These are phyloP conservation scores for Lamproptera curius DNA, from an alignment of 2,888 invertebrate genomes.

Conservation along the genomic window DNA sequence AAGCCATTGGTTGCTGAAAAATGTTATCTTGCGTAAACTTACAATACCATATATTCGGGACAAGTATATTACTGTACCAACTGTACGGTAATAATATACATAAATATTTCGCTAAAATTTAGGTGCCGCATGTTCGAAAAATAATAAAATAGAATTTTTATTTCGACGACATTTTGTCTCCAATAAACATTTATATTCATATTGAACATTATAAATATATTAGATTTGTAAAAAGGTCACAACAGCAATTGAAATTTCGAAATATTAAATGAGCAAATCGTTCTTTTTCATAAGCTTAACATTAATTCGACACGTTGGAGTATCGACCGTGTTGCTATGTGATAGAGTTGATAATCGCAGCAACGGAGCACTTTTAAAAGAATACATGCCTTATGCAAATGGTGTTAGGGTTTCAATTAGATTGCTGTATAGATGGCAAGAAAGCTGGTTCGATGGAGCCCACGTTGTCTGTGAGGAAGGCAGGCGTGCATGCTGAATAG, in stretches of 20 bases:
- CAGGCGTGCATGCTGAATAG: constrained; percentile 93
- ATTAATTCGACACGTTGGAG: constrained; percentile 1
- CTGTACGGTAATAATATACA: too few species aligned
- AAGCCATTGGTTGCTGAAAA: too few species aligned
- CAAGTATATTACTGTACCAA: too few species aligned
- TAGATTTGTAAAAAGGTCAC: not conserved
- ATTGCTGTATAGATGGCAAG: constrained; percentile 85
- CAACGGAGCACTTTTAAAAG: not conserved
- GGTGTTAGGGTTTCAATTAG: constrained; percentile 34
- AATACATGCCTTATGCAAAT: not conserved
- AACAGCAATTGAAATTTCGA: constrained; percentile 4
- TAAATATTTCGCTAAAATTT: too few species aligned
- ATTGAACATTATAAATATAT: not conserved
- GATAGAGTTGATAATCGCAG: constrained; percentile 3
- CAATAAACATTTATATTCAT: too few species aligned
- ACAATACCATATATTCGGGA: too few species aligned
- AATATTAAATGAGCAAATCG: constrained; percentile 14
- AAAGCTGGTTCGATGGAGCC: constrained; percentile 97
- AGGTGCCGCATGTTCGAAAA: too few species aligned
- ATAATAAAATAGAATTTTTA: too few species aligned
- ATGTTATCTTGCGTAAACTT: too few species aligned
- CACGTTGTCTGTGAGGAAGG: constrained; percentile 96
- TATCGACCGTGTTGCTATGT: not conserved
- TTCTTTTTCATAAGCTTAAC: constrained; percentile 12
- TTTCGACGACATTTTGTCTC: too few species aligned